phyloP scores from a whole-genome alignment of 1,140 invertebrate species.

The Tetranychus urticae region DNA sequence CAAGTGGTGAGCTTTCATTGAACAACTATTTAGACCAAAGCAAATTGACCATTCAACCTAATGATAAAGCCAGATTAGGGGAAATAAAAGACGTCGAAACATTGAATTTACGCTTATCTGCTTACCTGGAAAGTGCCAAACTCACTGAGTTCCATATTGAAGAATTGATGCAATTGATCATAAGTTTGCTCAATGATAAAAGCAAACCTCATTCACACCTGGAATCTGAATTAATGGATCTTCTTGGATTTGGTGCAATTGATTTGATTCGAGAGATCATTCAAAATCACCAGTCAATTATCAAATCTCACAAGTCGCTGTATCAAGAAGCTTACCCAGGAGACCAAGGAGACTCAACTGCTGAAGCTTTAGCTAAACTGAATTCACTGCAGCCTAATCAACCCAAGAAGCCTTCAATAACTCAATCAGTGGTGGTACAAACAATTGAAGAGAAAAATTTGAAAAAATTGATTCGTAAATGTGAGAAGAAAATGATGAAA shows the following conservation, averaged over 20 bases:
- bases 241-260: neutral
- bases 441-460: slow-evolving; percentile 9
- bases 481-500: slow-evolving; percentile 8
- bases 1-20: no score
- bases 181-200: neutral
- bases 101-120: no score
- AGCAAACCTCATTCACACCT: neutral
- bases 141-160: no score
- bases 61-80: no score
- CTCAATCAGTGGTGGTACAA: slow-evolving; percentile 5
- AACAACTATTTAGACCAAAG: no score
- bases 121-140: no score
- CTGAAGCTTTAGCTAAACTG: no score
- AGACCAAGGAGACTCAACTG: no score
- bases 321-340: neutral
- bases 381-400: neutral
- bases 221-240: neutral
- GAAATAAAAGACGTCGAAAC: no score
- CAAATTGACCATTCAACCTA: no score
- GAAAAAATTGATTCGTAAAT: slow-evolving; percentile 8
- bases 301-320: neutral
- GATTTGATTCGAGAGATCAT: neutral
- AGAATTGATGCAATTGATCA: no score
- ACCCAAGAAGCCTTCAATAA: neutral
- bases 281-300: neutral